Evolutionary conservation across 2,888 invertebrate genomes (phyloP).

Genomic region (Eupithecia inturbata): DNA sequence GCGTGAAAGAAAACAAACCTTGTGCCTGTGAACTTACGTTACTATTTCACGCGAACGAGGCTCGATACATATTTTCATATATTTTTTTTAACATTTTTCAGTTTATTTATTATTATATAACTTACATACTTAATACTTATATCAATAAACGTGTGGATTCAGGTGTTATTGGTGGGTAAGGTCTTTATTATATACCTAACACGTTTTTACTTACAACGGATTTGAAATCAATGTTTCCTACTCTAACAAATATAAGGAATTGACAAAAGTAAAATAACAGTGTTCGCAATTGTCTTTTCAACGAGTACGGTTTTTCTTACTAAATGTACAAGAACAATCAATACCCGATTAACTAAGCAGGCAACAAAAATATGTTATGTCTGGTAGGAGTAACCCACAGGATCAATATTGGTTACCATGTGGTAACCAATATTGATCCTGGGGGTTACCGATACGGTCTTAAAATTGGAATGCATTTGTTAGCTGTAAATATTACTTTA

Average conservation of each 20-base stretch:
- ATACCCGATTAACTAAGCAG: background rate
- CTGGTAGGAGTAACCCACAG: background rate
- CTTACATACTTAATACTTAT: conserved; percentile 83
- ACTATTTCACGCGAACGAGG: conserved; percentile 72
- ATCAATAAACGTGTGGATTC: conserved; percentile 80
- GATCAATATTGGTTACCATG: background rate
- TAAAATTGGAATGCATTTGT: conserved; percentile 23
- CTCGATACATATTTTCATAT: conserved; percentile 67
- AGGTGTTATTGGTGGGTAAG: conserved; percentile 82
- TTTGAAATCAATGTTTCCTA: conserved; percentile 42
- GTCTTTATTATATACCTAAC: conserved; percentile 66
- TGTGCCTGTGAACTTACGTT: conserved; percentile 51
- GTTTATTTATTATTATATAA: conserved; percentile 75
- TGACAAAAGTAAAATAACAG: conserved; percentile 57
- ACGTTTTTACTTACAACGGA: conserved; percentile 52
- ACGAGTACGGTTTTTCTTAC: conserved; percentile 26
- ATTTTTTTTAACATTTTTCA: conserved; percentile 66
- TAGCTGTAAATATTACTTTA: conserved; percentile 1
- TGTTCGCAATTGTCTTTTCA: conserved; percentile 47
- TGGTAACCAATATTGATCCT: no score
- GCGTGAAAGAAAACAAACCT: conserved; percentile 66
- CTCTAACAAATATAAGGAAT: conserved; percentile 55
- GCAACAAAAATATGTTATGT: background rate
- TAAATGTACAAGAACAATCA: background rate
- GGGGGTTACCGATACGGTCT: no score